Evolutionary conservation across 1,140 invertebrate species (phyloP).

Genomic region (Drosophila sproati): DNA sequence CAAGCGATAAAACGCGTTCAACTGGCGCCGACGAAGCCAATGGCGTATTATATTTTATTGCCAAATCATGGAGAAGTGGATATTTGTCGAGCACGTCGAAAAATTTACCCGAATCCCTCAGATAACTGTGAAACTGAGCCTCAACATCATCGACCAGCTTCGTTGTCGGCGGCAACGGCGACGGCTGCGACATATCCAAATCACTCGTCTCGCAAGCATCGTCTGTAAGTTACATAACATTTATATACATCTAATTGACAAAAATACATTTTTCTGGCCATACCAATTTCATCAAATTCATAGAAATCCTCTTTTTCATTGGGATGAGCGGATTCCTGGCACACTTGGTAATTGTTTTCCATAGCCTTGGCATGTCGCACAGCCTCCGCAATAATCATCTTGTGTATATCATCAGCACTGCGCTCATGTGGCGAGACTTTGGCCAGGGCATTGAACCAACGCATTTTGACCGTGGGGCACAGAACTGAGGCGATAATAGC

Average conservation of each 20-base stretch:
- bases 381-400: constrained; percentile 24
- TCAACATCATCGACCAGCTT: constrained; percentile 23
- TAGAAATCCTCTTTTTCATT: constrained; percentile 32
- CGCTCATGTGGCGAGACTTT: constrained; percentile 16
- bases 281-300: constrained; percentile 43
- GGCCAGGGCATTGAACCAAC: constrained; percentile 31
- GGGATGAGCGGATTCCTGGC: neutral
- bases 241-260: neutral
- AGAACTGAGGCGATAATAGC: constrained; percentile 41
- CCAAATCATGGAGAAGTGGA: constrained; percentile 33
- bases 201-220: constrained; percentile 16
- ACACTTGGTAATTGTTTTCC: constrained; percentile 10
- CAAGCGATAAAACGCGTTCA: constrained; percentile 7
- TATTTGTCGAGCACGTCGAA: constrained; percentile 36
- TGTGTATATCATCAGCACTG: constrained; percentile 22
- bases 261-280: neutral
- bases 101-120: constrained; percentile 24
- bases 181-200: constrained; percentile 23
- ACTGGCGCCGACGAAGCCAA: constrained; percentile 22
- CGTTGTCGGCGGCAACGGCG: constrained; percentile 11
- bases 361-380: constrained; percentile 29
- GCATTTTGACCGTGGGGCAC: constrained; percentile 39
- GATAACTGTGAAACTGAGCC: constrained; percentile 29
- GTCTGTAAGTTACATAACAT: neutral
- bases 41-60: constrained; percentile 39